Evolutionary conservation across 2,888 invertebrate species (phyloP).

Genomic region (Thecophora atra): DNA sequence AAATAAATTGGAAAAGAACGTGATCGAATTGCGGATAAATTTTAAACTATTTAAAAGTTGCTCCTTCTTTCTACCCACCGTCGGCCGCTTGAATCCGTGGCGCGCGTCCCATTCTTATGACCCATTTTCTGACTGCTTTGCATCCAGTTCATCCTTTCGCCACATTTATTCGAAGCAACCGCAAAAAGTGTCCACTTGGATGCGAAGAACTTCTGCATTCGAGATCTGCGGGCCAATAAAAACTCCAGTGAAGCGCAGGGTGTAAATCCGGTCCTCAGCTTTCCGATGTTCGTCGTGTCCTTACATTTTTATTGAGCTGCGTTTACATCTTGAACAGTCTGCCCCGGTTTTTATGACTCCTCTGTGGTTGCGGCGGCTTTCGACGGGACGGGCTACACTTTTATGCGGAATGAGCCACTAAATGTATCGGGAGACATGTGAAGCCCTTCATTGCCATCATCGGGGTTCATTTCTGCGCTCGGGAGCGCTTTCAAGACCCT

Average conservation of each 20-base stretch:
- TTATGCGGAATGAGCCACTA: too few species aligned
- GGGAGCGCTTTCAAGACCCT: too few species aligned
- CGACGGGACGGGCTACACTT: too few species aligned
- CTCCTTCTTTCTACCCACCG: not conserved
- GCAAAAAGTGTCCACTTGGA: not conserved
- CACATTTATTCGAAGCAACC: not conserved
- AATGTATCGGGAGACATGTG: too few species aligned
- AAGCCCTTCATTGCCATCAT: too few species aligned
- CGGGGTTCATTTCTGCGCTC: too few species aligned
- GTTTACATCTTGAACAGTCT: too few species aligned
- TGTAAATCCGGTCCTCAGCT: not conserved
- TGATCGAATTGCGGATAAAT: constrained; percentile 29
- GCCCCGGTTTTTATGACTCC: too few species aligned
- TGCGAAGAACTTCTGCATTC: not conserved
- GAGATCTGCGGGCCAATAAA: constrained; percentile 13
- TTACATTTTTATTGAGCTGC: too few species aligned
- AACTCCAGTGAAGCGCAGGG: not conserved
- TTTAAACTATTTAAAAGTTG: constrained; percentile 34
- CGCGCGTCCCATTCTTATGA: constrained; percentile 3
- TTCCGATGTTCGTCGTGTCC: too few species aligned
- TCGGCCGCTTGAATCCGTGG: not conserved
- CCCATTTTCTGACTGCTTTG: not conserved
- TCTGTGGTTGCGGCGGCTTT: too few species aligned
- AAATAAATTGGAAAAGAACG: constrained; percentile 23
- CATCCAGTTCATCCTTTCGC: not conserved